Evolutionary conservation across 2,113 vertebrate genomes (phyloP), one percentile per base, ranked within the genome.

Genomic region (Pitta sordida): DNA sequence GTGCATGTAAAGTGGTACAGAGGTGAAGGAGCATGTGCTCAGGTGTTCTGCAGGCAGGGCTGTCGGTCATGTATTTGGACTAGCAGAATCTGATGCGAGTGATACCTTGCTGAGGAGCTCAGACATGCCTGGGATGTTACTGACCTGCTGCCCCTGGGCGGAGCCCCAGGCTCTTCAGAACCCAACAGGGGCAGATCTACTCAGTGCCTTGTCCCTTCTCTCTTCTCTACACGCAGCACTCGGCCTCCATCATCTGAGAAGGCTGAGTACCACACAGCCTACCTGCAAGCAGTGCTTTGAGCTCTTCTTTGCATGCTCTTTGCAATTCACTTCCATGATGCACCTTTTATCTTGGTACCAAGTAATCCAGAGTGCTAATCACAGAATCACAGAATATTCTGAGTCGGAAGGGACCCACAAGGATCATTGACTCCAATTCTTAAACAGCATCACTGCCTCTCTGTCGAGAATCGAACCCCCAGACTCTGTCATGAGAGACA

Each of bases 11-110:
- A 3, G 48, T 1, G n/a, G 2, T 36, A 86, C 49, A 53, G 71
- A 49, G 71, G 46, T 55, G 68, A 76, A 19, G 36, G 13, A 75
- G 7, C 1, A 0, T 3, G 11, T 13, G 27, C 62, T 79, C 20
- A 0, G 34, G 3, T 74, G 32, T 9, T 46, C 44, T 37, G 87
- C 82, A 49, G 71, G 23, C 13, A 16, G 58, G 65, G 55, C 56
- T 52, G 44, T 17, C 65, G 24, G 55, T 3, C 10, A 0, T 11
- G 0, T 6, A 0, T 46, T 53, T 18, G 89, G 56, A 65, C 0
- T 9, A 17, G 64, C 56, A 30, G 74, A 22, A 27, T 10, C 22
- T 23, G 82, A 18, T 53, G 58, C 4, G 30, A 32, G 27, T 0
- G 49, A 4, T 9, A 0, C 44, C 62, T 37, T 10, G 15, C 39